Percentiles rank a stretch among this genome's conserved stretches.
Conservation (phyloP, 1,140 invertebrate species). For the Cyclargus thomasi region DNA sequence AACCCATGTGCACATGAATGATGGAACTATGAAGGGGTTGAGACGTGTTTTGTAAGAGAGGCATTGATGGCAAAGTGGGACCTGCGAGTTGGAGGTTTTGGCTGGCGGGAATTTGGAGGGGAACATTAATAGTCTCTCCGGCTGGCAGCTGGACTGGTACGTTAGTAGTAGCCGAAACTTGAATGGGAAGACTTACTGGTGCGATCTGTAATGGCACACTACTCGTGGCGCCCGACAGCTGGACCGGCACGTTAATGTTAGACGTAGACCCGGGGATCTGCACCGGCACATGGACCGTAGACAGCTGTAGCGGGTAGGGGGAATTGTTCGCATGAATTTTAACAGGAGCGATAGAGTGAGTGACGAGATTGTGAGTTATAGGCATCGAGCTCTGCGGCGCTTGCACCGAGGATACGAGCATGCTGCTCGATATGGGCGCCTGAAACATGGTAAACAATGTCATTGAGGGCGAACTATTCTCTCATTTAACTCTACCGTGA, state of each 20-base stretch:
- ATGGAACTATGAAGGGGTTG: constrained; percentile 60
- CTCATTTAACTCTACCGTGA: constrained; percentile 29
- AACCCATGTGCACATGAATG: constrained; percentile 66
- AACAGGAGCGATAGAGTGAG: constrained; percentile 63
- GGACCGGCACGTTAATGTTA: constrained; percentile 66
- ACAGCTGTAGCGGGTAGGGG: constrained; percentile 62
- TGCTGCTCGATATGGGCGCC: constrained; percentile 68
- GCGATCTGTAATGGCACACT: constrained; percentile 60
- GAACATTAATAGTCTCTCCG: constrained; percentile 68
- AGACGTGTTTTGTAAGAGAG: constrained; percentile 49
- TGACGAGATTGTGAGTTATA: constrained; percentile 60
- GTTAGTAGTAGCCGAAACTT: constrained; percentile 59
- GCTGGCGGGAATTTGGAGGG: constrained; percentile 57
- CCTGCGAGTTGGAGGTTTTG: constrained; percentile 58
- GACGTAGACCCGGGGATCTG: constrained; percentile 64
- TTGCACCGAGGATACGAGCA: constrained; percentile 69
- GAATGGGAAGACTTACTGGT: constrained; percentile 59
- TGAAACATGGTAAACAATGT: constrained; percentile 55
- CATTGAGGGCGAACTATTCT: constrained; percentile 39
- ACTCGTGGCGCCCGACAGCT: constrained; percentile 50
- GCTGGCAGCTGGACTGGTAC: constrained; percentile 65
- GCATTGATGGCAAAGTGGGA: constrained; percentile 57
- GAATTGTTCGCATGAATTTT: constrained; percentile 60
- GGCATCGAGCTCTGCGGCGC: constrained; percentile 65
- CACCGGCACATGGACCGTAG: constrained; percentile 68